Evolutionary conservation across 1,140 invertebrate species (phyloP), one percentile per base, ranked within the genome.

Genomic region (Tenebrio molitor): DNA sequence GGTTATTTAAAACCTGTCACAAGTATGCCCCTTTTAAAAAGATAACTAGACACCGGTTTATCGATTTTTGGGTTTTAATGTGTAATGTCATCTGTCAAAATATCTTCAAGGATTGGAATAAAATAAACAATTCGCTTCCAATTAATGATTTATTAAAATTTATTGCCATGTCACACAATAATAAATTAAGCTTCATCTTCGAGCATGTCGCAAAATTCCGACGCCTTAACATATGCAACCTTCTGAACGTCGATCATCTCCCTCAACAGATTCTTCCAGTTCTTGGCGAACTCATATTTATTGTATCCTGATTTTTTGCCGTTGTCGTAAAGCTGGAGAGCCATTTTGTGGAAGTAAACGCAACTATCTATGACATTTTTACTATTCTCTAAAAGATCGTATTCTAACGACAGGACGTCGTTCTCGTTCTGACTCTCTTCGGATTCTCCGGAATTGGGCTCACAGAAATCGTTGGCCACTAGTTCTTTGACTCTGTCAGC

Each of bases 401-500:
- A 75, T 64, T 79, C 77, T 70, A 79, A 46, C 12, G 72, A 71
- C 15, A 64, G 63, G 3, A 79, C 63, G 8, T 74, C 19, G 16
- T n/a, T 29, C n/a, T 58, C 50, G 12, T 58, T 58, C n/a, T 53
- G 46, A 53, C 46, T 53, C 14, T 58, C 50, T 7, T 58, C 50
- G 10, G 50, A 58, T 17, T 58, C 50, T 3, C 50, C 50, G 46
- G 46, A 53, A 23, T 66, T 74, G 16, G 7, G 41, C n/a, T 72
- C 71, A 23, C 53, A 66, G 14, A 65, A 67, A 83, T 95, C 93
- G 70, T 88, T 89, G 2, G 90, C 92, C 12, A 94, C 94, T 65
- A 97, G 84, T 87, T 97, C 95, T 84, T 97, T 97, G 1, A 97
- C 95, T 79, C 95, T 89, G 85, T 99, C 95, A 4, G 97, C 98